These are phyloP conservation scores for Cepaea nemoralis DNA, from an alignment of 1,140 invertebrate genomes.

Conservation along the genomic window DNA sequence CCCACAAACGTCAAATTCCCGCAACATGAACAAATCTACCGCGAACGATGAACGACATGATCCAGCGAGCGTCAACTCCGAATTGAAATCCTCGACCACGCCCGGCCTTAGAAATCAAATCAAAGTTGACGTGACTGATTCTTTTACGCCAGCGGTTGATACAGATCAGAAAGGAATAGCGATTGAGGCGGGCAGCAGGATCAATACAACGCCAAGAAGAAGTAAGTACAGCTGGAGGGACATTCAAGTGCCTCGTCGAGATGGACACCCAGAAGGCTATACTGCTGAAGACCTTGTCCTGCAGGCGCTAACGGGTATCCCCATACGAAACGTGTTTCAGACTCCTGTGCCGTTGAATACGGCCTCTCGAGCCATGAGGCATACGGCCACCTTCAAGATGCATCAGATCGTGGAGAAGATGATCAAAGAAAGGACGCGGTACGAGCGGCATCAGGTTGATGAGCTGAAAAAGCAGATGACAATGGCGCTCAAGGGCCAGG, in stretches of 20 bases:
- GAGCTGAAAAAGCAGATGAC: conserved; percentile 55
- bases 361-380: conserved; percentile 45
- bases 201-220: conserved; percentile 27
- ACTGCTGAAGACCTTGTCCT: conserved; percentile 55
- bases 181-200: not conserved
- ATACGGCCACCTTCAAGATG: conserved; percentile 68
- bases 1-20: not conserved
- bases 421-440: conserved; percentile 58
- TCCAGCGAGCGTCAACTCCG: too few species aligned
- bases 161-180: not conserved
- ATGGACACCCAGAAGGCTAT: conserved; percentile 30
- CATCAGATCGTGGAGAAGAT: conserved; percentile 60
- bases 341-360: conserved; percentile 34
- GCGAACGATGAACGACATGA: not conserved
- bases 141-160: not conserved
- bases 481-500: not conserved
- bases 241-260: conserved; percentile 34
- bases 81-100: not conserved
- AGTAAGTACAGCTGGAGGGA: conserved; percentile 48
- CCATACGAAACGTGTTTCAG: conserved; percentile 37
- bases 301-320: conserved; percentile 55
- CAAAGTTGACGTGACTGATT: not conserved
- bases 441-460: conserved; percentile 62
- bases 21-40: not conserved
- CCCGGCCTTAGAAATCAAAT: not conserved